A percentile compares a stretch with the other conserved stretches of the same genome.
Evolutionary conservation across 2,797 vertebrate species (phyloP).

Genomic region (Perodicticus potto): DNA sequence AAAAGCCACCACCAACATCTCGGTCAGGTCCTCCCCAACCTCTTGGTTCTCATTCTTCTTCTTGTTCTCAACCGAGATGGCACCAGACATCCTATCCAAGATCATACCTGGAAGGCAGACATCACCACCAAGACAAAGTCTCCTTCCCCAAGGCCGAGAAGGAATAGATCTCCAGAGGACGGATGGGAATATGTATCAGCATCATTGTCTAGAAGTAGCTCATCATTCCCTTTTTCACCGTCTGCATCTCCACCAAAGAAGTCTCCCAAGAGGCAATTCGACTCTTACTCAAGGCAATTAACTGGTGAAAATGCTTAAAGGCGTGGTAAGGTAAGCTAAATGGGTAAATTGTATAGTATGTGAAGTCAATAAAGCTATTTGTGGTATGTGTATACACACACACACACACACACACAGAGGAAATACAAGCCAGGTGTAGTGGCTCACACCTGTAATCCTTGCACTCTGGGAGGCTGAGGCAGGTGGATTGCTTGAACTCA

Average conservation of each 20-base stretch:
- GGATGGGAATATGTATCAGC: background rate
- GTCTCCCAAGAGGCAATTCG: background rate
- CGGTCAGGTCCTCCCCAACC: background rate
- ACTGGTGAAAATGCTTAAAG: background rate
- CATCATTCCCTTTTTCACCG: too few species aligned
- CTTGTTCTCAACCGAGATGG: background rate
- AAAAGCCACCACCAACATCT: background rate
- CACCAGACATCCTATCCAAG: background rate
- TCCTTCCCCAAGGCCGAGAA: background rate
- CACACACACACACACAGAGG: too few species aligned
- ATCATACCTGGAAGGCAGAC: background rate
- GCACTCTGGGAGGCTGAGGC: too few species aligned
- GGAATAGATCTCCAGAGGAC: background rate
- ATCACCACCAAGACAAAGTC: background rate
- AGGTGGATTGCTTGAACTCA: too few species aligned
- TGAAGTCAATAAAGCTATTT: background rate
- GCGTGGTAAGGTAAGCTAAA: background rate
- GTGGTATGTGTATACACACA: background rate
- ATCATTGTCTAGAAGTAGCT: background rate
- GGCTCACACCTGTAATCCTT: too few species aligned
- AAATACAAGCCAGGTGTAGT: too few species aligned
- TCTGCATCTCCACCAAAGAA: background rate
- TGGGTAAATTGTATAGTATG: background rate
- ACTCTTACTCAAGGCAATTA: background rate
- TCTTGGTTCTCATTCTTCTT: too few species aligned